Percentiles rank a stretch among this genome's conserved stretches.
Evolutionary conservation across 1,140 invertebrate genomes (phyloP).

Genomic region (Drosophila rhopaloa): DNA sequence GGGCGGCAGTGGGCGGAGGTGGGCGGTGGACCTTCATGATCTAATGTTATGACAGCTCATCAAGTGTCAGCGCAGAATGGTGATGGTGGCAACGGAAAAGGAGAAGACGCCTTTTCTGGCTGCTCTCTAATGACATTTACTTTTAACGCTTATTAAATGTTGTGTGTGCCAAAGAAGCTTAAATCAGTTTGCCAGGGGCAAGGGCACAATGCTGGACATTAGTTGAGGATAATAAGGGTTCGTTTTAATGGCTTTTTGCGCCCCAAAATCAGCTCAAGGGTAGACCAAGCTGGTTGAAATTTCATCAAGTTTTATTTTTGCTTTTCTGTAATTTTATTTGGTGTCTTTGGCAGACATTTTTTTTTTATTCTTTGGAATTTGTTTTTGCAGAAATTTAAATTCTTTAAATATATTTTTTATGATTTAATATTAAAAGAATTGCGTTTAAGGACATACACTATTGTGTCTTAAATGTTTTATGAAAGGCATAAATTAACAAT

Average conservation of each 20-base stretch:
- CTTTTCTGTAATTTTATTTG: not conserved
- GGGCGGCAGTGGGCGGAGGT: slow-evolving; percentile 6
- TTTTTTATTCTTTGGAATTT: no score
- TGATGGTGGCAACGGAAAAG: slow-evolving; percentile 6
- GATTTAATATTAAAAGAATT: no score
- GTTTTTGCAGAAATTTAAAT: no score
- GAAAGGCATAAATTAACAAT: no score
- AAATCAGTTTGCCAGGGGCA: slow-evolving; percentile 62
- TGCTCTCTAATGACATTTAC: slow-evolving; percentile 76
- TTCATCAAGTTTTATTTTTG: slow-evolving; percentile 5
- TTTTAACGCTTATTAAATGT: slow-evolving; percentile 81
- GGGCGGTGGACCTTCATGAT: slow-evolving; percentile 44
- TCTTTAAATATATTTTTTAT: no score
- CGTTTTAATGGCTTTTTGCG: slow-evolving; percentile 44
- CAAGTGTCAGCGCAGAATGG: slow-evolving; percentile 73
- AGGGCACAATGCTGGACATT: slow-evolving; percentile 45
- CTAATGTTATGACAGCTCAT: slow-evolving; percentile 84
- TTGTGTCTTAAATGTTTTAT: no score
- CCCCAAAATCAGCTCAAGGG: slow-evolving; percentile 28
- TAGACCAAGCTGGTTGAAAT: slow-evolving; percentile 4
- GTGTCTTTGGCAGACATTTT: no score
- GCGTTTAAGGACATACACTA: no score
- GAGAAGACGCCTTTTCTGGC: slow-evolving; percentile 3
- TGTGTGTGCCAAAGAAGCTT: slow-evolving; percentile 57
- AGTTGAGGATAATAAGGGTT: slow-evolving; percentile 46